Percentiles rank a stretch among this genome's conserved stretches.
Conservation (phyloP, 2,888 invertebrate genomes). For the Thera obeliscata region DNA sequence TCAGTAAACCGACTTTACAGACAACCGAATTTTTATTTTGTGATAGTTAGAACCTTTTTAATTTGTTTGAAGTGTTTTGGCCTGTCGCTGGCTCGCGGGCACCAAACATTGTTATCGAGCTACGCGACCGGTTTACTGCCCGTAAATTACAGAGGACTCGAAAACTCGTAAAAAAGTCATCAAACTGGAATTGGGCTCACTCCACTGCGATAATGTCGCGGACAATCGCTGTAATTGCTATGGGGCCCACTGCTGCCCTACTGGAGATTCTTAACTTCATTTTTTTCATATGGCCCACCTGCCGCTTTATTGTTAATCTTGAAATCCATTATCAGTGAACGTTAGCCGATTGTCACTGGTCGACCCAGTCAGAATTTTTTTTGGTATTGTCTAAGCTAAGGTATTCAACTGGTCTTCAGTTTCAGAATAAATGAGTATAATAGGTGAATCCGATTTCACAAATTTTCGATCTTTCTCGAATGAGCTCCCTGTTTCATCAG, state of each 20-base stretch:
- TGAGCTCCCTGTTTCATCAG: too few relatives aligned
- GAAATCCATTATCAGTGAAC: too few relatives aligned
- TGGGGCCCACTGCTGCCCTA: conserved; percentile 38
- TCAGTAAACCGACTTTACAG: too few relatives aligned
- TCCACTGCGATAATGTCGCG: conserved; percentile 73
- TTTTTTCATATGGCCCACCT: neutral
- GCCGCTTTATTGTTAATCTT: too few relatives aligned
- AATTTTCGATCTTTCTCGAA: too few relatives aligned
- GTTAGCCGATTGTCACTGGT: too few relatives aligned
- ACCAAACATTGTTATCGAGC: conserved; percentile 57
- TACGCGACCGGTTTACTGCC: conserved; percentile 61
- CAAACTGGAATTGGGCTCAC: conserved; percentile 78
- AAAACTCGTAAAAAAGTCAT: conserved; percentile 81
- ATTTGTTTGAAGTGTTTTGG: neutral
- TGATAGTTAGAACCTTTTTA: neutral
- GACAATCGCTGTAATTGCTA: conserved; percentile 72
- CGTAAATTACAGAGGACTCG: conserved; percentile 76
- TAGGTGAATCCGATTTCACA: too few relatives aligned
- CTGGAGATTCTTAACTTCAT: conserved; percentile 14
- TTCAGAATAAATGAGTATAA: too few relatives aligned
- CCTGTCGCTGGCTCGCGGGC: neutral
- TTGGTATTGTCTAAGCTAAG: too few relatives aligned
- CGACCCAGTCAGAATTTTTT: too few relatives aligned
- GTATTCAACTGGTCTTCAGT: too few relatives aligned
- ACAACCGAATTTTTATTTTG: neutral